These are phyloP conservation scores for Castor canadensis DNA, from an alignment of 2,113 vertebrate genomes.

Conservation along the genomic window DNA sequence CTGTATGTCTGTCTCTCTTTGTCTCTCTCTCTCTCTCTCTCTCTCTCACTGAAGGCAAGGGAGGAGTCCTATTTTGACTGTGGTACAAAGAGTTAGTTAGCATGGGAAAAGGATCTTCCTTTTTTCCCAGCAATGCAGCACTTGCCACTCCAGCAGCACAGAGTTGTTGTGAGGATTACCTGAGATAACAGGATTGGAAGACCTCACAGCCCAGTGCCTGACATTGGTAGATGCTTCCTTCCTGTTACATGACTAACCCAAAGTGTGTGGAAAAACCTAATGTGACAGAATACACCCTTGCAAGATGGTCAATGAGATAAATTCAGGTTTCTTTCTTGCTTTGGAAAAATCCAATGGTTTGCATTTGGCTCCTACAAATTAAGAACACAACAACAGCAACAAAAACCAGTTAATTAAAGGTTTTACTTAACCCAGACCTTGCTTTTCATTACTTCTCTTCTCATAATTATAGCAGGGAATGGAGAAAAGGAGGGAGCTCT, in stretches of 20 bases:
- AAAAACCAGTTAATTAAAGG: neutral
- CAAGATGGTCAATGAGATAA: neutral
- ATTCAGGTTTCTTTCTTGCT: neutral
- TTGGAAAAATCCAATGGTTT: neutral
- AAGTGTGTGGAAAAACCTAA: neutral
- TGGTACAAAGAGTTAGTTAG: neutral
- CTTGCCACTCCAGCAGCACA: neutral
- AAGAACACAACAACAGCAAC: neutral
- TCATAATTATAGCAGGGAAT: neutral
- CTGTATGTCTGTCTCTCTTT: neutral
- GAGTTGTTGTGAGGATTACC: neutral
- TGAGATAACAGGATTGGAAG: neutral
- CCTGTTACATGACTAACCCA: neutral
- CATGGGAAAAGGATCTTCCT: neutral
- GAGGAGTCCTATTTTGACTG: neutral
- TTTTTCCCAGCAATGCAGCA: neutral
- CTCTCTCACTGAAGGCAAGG: neutral
- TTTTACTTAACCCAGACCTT: neutral
- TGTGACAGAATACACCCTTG: neutral
- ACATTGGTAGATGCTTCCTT: neutral
- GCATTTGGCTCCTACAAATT: neutral
- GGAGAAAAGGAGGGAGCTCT: neutral
- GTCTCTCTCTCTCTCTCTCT: neutral
- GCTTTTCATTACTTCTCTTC: neutral
- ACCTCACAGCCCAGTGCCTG: neutral